Evolutionary conservation across 2,888 invertebrate species (phyloP), one percentile per base, ranked within the genome.

Genomic region (Rhagonycha lutea): DNA sequence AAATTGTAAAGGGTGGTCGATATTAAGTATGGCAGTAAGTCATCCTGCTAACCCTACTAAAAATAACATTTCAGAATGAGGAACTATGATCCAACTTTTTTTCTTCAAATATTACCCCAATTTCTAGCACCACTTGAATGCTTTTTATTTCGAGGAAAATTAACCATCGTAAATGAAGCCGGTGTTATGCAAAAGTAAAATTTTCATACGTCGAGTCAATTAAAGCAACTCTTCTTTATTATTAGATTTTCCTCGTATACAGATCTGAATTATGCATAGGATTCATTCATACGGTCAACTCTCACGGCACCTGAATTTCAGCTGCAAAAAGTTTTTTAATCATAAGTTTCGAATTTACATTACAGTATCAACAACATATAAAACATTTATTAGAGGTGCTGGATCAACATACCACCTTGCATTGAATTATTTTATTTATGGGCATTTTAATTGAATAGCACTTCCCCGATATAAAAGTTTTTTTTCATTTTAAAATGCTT

Each of bases 1-100:
- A 71, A 74, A 71, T 74, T 72, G 63, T 70, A 62, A 61, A 70
- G 62, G 24, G 63, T 65, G 63, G 63, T 26, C 23, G 26, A 65
- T 26, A 23, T 65, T 26, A 65, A 65, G 24, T 65, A 8, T 65
- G 8, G 5, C 23, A 65, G 26, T 65, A 24, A 26, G 63, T 26
- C 23, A 65, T 26, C 23, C 12, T 65, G 26, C 24, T 26, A 65
- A 12, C 0, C 18, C n/a, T 10, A 12, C 63, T 26, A 65, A 65
- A 65, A 65, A 24, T 26, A 24, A n/a, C 63, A n/a, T 12, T 24
- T 11, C 18, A 5, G 14, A 18, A 61, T 9, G n/a, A 61, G 61
- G 61, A 3, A 18, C 11, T 28, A 8, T 28, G 7, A 28, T 28
- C 8, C 8, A 28, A 28, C 1, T 28, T 28, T 28, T 28, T n/a